These are phyloP conservation scores for Pachycephus smyrnensis DNA, from an alignment of 2,888 invertebrate species.

Conservation along the genomic window DNA sequence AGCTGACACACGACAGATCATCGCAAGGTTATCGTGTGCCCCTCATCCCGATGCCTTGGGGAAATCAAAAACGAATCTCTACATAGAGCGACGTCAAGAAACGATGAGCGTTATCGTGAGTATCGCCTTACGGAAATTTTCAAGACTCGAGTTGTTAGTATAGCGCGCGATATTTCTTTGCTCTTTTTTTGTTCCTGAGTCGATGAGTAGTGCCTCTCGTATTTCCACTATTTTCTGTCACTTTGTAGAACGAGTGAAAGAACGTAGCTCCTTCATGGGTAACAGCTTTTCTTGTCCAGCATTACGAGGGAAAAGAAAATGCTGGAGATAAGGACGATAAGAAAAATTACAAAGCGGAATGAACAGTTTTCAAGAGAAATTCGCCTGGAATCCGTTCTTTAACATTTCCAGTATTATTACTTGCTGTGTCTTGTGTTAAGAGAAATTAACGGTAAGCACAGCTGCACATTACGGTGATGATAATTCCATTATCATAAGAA, in stretches of 20 bases:
- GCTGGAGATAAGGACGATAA: background rate
- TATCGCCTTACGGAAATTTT: background rate
- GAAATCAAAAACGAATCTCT: slow-evolving; percentile 5
- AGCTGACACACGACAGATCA: background rate
- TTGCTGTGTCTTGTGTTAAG: background rate
- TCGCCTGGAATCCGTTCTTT: background rate
- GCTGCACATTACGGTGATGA: background rate
- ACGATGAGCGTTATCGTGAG: background rate
- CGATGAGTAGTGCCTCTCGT: background rate
- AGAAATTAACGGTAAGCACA: background rate
- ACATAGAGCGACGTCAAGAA: background rate
- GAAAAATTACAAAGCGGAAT: background rate
- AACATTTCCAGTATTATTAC: background rate
- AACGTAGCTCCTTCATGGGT: background rate
- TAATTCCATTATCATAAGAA: background rate
- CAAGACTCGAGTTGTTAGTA: background rate
- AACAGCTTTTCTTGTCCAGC: background rate
- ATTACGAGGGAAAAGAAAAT: background rate
- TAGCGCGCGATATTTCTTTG: background rate
- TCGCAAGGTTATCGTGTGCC: background rate
- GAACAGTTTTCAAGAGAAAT: background rate
- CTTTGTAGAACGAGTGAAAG: background rate
- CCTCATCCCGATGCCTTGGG: background rate
- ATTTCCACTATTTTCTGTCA: background rate
- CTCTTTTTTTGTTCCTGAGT: background rate